A percentile compares a stretch with the other conserved stretches of the same genome.
Conservation (phyloP, 2,113 vertebrate genomes). For the Prietella phreatophila region DNA sequence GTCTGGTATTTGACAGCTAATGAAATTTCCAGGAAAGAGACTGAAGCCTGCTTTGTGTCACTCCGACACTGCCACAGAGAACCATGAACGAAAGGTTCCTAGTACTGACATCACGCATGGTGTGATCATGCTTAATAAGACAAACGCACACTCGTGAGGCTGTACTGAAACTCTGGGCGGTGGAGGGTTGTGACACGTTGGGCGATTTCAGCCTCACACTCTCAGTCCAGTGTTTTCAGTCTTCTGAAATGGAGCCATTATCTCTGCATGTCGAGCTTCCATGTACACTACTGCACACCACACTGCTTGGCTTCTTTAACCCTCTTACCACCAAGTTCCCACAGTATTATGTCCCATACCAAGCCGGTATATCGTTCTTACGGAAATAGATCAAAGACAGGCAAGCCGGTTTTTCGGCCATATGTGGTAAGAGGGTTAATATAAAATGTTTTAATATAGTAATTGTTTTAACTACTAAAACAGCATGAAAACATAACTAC, state of each 20-base stretch:
- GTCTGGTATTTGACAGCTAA: neutral
- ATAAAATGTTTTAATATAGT: neutral
- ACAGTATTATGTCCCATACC: too few species aligned
- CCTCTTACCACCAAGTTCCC: too few species aligned
- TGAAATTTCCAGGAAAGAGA: neutral
- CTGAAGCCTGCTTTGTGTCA: neutral
- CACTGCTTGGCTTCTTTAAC: neutral
- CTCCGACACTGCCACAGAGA: neutral
- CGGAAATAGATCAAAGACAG: too few species aligned
- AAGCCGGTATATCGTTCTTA: too few species aligned
- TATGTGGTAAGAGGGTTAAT: too few species aligned
- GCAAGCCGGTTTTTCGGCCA: too few species aligned
- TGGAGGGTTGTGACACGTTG: neutral
- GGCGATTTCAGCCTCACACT: neutral
- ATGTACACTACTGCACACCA: neutral
- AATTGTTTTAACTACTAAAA: neutral
- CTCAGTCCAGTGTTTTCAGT: neutral
- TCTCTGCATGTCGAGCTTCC: neutral
- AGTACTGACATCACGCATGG: neutral
- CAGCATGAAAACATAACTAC: neutral
- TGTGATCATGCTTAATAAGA: neutral
- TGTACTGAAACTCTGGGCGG: neutral
- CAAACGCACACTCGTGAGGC: neutral
- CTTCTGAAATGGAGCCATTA: slow-evolving; percentile 26
- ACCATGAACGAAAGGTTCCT: neutral